Evolutionary conservation across 2,888 invertebrate species (phyloP).

Genomic region (Xylophagus ater): DNA sequence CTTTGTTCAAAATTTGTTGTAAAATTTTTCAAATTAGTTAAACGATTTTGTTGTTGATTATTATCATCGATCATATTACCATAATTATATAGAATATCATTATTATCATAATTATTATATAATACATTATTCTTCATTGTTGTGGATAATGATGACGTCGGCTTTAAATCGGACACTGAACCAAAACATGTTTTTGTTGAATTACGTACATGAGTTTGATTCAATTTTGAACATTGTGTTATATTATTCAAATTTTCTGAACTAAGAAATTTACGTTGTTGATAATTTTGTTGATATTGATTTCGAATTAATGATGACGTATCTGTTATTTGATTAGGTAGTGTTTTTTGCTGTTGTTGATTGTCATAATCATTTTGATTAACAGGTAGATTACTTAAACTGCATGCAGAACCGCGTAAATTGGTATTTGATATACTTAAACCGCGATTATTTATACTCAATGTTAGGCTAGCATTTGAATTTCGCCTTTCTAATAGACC

Average conservation of each 20-base stretch:
- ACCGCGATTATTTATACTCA: slow-evolving; percentile 49
- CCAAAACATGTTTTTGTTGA: slow-evolving; percentile 34
- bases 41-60: slow-evolving; percentile 1
- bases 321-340: too few species aligned
- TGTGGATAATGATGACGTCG: too few species aligned
- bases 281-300: slow-evolving; percentile 16
- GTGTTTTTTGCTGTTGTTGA: slow-evolving; percentile 2
- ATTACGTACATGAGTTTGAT: slow-evolving; percentile 25
- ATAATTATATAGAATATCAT: too few species aligned
- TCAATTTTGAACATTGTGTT: slow-evolving; percentile 30
- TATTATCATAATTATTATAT: too few species aligned
- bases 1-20: slow-evolving; percentile 21
- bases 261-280: slow-evolving; percentile 37
- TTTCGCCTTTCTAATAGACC: slow-evolving; percentile 75
- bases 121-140: too few species aligned
- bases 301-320: too few species aligned
- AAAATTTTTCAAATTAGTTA: neutral
- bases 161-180: slow-evolving; percentile 39
- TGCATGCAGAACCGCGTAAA: slow-evolving; percentile 42
- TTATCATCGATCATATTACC: slow-evolving; percentile 9
- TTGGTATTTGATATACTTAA: slow-evolving; percentile 44
- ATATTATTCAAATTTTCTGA: slow-evolving; percentile 32
- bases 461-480: slow-evolving; percentile 80
- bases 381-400: slow-evolving; percentile 42
- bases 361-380: slow-evolving; percentile 18